Percentiles rank a stretch among this genome's conserved stretches.
These are phyloP conservation scores for Struthidea cinerea DNA, from an alignment of 2,113 vertebrate species.

Conservation along the genomic window DNA sequence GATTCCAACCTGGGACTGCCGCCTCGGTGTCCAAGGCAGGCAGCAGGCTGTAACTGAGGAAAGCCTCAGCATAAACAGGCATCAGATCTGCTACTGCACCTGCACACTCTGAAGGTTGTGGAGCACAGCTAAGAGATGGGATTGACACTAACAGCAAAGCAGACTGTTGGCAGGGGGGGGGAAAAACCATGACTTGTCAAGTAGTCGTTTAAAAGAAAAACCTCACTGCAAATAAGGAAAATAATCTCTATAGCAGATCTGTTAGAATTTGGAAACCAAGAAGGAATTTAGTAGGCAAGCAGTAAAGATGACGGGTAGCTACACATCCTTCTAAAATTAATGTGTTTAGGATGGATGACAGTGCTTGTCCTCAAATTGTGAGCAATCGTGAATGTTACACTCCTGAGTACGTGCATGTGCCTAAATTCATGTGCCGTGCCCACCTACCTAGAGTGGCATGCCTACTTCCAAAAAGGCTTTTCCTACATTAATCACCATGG, in stretches of 20 bases:
- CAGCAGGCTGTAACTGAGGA: not conserved
- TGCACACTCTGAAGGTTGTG: too few species aligned
- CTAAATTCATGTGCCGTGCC: not conserved
- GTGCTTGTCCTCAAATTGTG: not conserved
- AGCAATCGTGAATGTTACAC: not conserved
- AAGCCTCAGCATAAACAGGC: not conserved
- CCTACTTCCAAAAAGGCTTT: not conserved
- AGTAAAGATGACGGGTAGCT: not conserved
- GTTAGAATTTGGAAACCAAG: not conserved
- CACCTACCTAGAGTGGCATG: not conserved
- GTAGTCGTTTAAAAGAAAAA: not conserved
- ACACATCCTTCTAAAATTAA: not conserved
- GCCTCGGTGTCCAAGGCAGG: not conserved
- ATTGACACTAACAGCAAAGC: not conserved
- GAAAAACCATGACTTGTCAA: not conserved
- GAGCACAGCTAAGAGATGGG: not conserved
- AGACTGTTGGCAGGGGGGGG: too few species aligned
- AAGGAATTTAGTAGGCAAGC: not conserved
- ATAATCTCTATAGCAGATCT: not conserved
- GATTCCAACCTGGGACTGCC: not conserved
- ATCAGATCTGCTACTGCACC: not conserved
- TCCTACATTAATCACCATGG: not conserved
- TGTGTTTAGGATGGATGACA: not conserved
- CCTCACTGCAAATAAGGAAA: not conserved
- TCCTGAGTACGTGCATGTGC: not conserved